These are phyloP conservation scores for Agrotis puta DNA, from an alignment of 2,888 invertebrate genomes.

Conservation along the genomic window DNA sequence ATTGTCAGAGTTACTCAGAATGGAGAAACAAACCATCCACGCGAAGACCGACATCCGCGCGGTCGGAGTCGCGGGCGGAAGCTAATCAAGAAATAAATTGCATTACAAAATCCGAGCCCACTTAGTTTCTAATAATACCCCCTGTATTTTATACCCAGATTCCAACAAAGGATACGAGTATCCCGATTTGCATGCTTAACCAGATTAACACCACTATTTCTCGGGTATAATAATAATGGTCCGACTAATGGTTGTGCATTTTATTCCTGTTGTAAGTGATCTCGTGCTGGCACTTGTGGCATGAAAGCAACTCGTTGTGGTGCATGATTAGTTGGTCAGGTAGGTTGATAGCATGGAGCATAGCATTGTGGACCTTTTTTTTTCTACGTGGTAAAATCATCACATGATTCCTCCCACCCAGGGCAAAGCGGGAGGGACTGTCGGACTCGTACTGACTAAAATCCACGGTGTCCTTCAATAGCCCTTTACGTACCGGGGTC, in stretches of 20 bases:
- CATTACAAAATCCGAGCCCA: neutral
- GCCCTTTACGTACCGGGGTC: no score
- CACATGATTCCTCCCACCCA: no score
- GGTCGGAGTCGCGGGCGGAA: no score
- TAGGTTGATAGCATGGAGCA: neutral
- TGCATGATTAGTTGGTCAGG: neutral
- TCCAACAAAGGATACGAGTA: constrained; percentile 8
- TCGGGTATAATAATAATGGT: constrained; percentile 28
- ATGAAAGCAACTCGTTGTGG: constrained; percentile 17
- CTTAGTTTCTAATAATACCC: constrained; percentile 13
- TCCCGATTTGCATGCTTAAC: constrained; percentile 59
- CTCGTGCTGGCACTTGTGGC: constrained; percentile 8
- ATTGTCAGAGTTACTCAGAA: no score
- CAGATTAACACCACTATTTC: constrained; percentile 49
- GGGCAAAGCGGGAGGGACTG: no score
- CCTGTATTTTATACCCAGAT: constrained; percentile 12
- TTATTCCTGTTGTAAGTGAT: constrained; percentile 7
- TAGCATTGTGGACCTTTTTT: no score
- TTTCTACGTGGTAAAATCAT: no score
- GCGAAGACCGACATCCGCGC: no score
- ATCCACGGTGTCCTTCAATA: no score
- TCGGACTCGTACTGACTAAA: no score
- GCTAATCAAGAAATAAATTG: constrained; percentile 7
- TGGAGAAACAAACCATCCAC: no score
- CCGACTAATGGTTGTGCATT: constrained; percentile 19